phyloP scores from a whole-genome alignment of 2,888 invertebrate genomes.

The Philonicus albiceps region DNA sequence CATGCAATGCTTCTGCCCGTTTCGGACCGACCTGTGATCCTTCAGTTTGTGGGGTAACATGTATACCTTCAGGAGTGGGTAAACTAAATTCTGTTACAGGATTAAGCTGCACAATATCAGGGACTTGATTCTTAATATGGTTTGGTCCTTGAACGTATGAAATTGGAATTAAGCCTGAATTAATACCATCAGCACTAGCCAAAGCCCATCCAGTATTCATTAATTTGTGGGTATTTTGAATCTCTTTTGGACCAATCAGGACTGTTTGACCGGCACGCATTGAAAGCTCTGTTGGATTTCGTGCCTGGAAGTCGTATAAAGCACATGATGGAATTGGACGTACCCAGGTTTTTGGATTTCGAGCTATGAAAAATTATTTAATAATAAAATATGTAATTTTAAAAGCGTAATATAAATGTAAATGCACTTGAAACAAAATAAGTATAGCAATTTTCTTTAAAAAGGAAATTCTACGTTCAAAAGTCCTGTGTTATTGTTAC shows the following conservation, averaged over 20 bases:
- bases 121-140: slow-evolving; percentile 7
- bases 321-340: slow-evolving; percentile 73
- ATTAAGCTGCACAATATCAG: not conserved
- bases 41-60: not conserved
- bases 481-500: too few species aligned
- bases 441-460: not conserved
- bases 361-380: slow-evolving; percentile 61
- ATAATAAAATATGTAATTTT: not conserved
- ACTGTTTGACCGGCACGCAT: slow-evolving; percentile 80
- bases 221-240: slow-evolving; percentile 73
- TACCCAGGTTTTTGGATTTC: slow-evolving; percentile 75
- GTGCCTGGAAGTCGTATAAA: slow-evolving; percentile 78
- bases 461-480: too few species aligned
- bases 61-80: not conserved
- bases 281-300: slow-evolving; percentile 77
- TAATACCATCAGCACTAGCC: slow-evolving; percentile 68
- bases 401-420: not conserved
- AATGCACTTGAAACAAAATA: not conserved
- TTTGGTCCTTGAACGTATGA: slow-evolving; percentile 64
- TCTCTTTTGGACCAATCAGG: slow-evolving; percentile 81
- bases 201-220: slow-evolving; percentile 76
- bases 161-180: slow-evolving; percentile 71
- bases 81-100: not conserved
- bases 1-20: not conserved
- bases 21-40: not conserved